Conservation (phyloP, 2,888 invertebrate species). For the Troides oblongomaculatus region DNA sequence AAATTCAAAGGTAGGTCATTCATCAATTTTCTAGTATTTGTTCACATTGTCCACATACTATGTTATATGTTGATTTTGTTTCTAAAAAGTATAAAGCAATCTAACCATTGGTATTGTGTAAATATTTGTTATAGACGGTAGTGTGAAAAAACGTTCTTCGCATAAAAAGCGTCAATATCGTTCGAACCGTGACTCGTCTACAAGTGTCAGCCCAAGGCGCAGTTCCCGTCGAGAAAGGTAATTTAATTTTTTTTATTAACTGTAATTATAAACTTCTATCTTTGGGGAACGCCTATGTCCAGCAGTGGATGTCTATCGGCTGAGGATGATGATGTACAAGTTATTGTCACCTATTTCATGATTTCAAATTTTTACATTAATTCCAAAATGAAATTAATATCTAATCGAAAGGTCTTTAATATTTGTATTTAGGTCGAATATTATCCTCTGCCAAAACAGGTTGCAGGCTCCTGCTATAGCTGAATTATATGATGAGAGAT, state of each 20-base stretch:
- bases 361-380: too few species aligned
- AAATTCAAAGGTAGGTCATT: not conserved
- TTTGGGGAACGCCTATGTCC: too few species aligned
- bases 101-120: conserved; percentile 4
- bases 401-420: too few species aligned
- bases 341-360: too few species aligned
- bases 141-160: conserved; percentile 87
- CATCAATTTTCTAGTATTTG: not conserved
- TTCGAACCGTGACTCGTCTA: conserved; percentile 90
- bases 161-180: conserved; percentile 94
- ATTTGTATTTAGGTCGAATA: too few species aligned
- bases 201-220: conserved; percentile 76
- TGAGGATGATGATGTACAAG: too few species aligned
- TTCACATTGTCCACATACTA: not conserved
- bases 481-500: too few species aligned
- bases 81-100: not conserved
- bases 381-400: too few species aligned
- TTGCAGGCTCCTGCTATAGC: too few species aligned
- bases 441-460: too few species aligned
- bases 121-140: conserved; percentile 57
- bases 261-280: not conserved
- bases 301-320: too few species aligned
- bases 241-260: not conserved
- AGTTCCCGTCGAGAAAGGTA: conserved; percentile 80
- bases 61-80: not conserved